Evolutionary conservation across 1,140 invertebrate species (phyloP).

Genomic region (Oppia nitens): DNA sequence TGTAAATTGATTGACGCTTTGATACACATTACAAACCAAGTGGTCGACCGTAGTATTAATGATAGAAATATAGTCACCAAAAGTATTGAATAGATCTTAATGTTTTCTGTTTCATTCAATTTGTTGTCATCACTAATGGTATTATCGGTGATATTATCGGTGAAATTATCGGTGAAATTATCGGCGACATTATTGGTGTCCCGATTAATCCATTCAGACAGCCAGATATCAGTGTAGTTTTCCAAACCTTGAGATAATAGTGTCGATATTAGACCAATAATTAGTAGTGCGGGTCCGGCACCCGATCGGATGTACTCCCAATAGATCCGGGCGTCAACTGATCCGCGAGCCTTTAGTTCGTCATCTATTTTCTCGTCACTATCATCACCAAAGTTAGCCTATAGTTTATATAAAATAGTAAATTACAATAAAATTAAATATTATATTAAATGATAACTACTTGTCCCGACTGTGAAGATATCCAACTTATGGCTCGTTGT

Average conservation of each 20-base stretch:
- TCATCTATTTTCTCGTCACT: too few relatives aligned
- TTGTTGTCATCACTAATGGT: slow-evolving; percentile 2
- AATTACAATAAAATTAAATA: slow-evolving; percentile 32
- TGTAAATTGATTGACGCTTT: slow-evolving; percentile 58
- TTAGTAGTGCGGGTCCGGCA: slow-evolving; percentile 16
- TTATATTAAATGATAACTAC: too few relatives aligned
- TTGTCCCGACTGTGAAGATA: slow-evolving; percentile 8
- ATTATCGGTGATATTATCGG: slow-evolving; percentile 5
- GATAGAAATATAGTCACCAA: slow-evolving; percentile 29
- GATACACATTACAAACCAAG: slow-evolving; percentile 62
- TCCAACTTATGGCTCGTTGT: not conserved
- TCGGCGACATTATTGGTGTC: not conserved
- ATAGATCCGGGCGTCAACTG: slow-evolving; percentile 17
- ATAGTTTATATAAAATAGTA: too few relatives aligned
- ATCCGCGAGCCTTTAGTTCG: slow-evolving; percentile 4
- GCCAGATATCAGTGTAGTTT: slow-evolving; percentile 22
- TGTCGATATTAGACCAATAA: slow-evolving; percentile 14
- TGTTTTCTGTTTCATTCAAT: too few relatives aligned
- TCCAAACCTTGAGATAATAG: slow-evolving; percentile 21
- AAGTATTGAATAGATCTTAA: slow-evolving; percentile 26
- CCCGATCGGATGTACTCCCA: slow-evolving; percentile 21
- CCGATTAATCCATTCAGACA: slow-evolving; percentile 13
- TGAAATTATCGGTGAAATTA: too few relatives aligned
- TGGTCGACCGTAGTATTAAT: slow-evolving; percentile 38
- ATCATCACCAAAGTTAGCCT: too few relatives aligned